Base-by-base conservation (phyloP, 2,797 vertebrate genomes). In the Sternarchorhynchus goeldii region DNA sequence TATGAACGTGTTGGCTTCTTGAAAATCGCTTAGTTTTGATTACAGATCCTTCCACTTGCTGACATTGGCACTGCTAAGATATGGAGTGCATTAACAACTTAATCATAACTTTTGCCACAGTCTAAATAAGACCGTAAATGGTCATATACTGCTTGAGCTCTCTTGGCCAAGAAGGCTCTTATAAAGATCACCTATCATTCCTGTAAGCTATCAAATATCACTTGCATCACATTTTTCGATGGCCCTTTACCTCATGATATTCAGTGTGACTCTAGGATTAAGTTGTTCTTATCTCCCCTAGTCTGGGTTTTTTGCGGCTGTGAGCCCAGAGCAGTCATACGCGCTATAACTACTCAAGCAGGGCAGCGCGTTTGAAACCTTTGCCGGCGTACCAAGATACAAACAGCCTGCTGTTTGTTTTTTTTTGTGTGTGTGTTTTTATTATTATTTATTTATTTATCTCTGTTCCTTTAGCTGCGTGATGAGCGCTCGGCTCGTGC, bases 21-120 rank as follows among this genome's bases (percentile, higher is more conserved):
- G 39, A 81, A 81, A 85, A 88, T 79, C 83, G 78, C 74, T 81
- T 82, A 76, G 77, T 83, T 85, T 82, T 92, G 86, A 90, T 90
- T 90, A 86, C 85, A 82, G 83, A 65, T 80, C 85, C 32, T 53
- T 76, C 56, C 58, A 79, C 89, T 91, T 91, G 90, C 88, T 92
- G 91, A 84, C 72, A 77, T 88, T 90, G 90, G 90, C 91, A 62
- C 59, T 31, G 6, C 78, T 70, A 82, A 87, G 83, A 79, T 77
- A 62, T 75, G 67, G 82, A 83, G 74, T 63, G 81, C 85, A 85
- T 76, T 71, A 83, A 83, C 75, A 73, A 75, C 81, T 77, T 50
- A 85, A 87, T 82, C 83, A 81, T 87, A 76, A 84, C 81, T 76
- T 84, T 53, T 77, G 73, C 86, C 87, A 79, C 84, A 88, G 81